Evolutionary conservation across 1,140 invertebrate species (phyloP).

Genomic region (Drosophila tristis): DNA sequence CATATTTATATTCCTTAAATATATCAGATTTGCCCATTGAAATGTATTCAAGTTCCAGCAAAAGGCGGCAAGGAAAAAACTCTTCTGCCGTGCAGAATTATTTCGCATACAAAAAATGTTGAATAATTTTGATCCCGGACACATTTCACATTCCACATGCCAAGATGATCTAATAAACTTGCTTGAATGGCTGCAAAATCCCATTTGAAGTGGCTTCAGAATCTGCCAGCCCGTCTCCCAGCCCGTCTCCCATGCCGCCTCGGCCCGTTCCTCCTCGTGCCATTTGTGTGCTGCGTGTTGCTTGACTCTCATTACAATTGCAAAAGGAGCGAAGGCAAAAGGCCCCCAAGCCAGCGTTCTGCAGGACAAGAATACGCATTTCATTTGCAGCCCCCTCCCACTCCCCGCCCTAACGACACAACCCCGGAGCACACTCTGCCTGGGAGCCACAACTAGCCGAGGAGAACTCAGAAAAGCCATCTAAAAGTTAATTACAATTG

Average conservation of each 20-base stretch:
- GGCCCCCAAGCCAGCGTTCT: slow-evolving; percentile 1
- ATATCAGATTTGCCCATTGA: not conserved
- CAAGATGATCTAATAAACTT: slow-evolving; percentile 48
- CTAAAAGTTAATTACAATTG: slow-evolving; percentile 64
- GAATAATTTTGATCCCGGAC: slow-evolving; percentile 42
- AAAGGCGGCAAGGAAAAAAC: slow-evolving; percentile 10
- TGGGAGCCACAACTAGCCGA: slow-evolving; percentile 17
- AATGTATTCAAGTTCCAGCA: slow-evolving; percentile 4
- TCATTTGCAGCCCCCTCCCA: slow-evolving; percentile 32
- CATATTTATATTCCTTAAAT: too few species aligned
- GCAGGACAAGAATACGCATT: slow-evolving; percentile 57
- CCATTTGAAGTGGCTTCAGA: slow-evolving; percentile 34
- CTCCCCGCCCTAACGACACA: not conserved
- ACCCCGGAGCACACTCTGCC: not conserved
- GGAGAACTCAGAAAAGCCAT: slow-evolving; percentile 49
- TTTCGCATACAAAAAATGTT: slow-evolving; percentile 4
- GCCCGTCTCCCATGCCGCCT: not conserved
- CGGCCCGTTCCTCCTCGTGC: slow-evolving; percentile 5
- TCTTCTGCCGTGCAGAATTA: not conserved
- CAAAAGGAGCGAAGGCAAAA: slow-evolving; percentile 26
- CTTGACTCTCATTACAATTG: slow-evolving; percentile 53
- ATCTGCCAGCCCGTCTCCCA: not conserved
- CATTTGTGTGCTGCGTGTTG: slow-evolving; percentile 51
- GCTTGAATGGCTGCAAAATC: slow-evolving; percentile 37
- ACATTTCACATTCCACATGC: not conserved